Base-by-base conservation (phyloP, 2,888 invertebrate genomes). In the Chloromyia formosa region DNA sequence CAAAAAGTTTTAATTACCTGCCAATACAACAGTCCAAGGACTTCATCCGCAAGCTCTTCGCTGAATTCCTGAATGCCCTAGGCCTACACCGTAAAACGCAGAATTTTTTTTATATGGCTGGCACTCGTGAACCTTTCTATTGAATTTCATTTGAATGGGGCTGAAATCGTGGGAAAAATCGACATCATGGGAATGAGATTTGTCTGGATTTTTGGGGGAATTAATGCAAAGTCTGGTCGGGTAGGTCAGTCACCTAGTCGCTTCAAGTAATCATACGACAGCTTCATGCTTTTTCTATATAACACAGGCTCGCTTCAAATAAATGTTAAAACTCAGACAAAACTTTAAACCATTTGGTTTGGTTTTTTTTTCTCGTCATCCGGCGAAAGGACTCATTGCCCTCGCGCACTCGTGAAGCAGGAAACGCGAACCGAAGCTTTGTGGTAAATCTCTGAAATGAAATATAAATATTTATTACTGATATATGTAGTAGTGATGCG, bases 1-100 rank as follows among this genome's bases (percentile, higher is more conserved):
- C 73, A 69, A 74, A 75, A 75, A 73, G 60, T 75, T 75, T 75
- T 75, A 75, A 75, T 75, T 75, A 75, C 75, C 75, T 75, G 75
- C 73, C 69, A 73, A 75, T 75, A 74, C 73, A 74, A 73, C 69
- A 68, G 74, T 61, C 49, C 61, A 68, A 56, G 58, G 56, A 40
- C 56, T 58, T 40, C 56, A n/a, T 71, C 27, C 27, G 14, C 7
- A 35, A 35, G 27, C 7, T n/a, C 2, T 7, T 10, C 16, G 12
- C 14, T 14, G 7, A 64, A 20, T 16, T 64, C 22, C 45, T 4
- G 20, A 20, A 20, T 45, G n/a, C 40, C 16, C 20, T 14, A 40
- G 12, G 10, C 23, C 12, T 23, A 10, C 42, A 18, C 40, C 14
- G 40, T 56, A 42, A 69, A 69, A 53, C 16, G 69, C 42, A 40